These are phyloP conservation scores for Paraescarpia echinospica DNA, from an alignment of 1,140 invertebrate species.

Conservation along the genomic window DNA sequence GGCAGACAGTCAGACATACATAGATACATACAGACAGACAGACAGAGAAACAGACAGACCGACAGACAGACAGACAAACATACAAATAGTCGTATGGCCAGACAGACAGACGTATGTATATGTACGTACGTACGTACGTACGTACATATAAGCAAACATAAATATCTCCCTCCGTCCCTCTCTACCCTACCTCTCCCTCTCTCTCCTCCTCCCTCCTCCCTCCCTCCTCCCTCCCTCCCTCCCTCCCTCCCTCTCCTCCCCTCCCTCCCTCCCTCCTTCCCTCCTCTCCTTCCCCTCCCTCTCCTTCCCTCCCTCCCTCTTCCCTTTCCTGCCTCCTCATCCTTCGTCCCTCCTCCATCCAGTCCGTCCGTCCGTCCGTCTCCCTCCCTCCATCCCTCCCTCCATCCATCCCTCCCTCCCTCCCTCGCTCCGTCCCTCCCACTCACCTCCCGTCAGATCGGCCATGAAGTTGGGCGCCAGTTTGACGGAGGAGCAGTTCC, in stretches of 20 bases:
- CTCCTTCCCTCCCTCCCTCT: constrained; percentile 60
- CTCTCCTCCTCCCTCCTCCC: not conserved
- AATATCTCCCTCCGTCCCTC: not conserved
- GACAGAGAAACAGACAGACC: too few relatives aligned
- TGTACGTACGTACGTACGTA: not conserved
- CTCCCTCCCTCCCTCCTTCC: not conserved
- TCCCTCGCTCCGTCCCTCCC: too few relatives aligned
- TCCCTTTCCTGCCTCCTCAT: too few relatives aligned
- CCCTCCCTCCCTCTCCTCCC: constrained; percentile 63
- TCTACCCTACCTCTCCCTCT: too few relatives aligned
- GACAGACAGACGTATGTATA: not conserved
- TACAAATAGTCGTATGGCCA: not conserved
- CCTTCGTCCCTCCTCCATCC: too few relatives aligned
- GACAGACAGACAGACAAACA: too few relatives aligned
- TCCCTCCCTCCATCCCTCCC: not conserved
- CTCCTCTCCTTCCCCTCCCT: too few relatives aligned
- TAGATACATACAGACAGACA: too few relatives aligned
- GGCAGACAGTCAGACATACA: too few relatives aligned
- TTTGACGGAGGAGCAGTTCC: constrained; percentile 80
- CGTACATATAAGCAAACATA: too few relatives aligned
- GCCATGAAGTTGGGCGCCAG: constrained; percentile 77
- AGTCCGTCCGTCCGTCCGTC: not conserved
- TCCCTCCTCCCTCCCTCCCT: constrained; percentile 45
- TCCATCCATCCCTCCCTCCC: not conserved
- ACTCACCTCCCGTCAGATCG: constrained; percentile 73